Conservation (phyloP, 2,888 invertebrate species). For the Euzophera pinguis region DNA sequence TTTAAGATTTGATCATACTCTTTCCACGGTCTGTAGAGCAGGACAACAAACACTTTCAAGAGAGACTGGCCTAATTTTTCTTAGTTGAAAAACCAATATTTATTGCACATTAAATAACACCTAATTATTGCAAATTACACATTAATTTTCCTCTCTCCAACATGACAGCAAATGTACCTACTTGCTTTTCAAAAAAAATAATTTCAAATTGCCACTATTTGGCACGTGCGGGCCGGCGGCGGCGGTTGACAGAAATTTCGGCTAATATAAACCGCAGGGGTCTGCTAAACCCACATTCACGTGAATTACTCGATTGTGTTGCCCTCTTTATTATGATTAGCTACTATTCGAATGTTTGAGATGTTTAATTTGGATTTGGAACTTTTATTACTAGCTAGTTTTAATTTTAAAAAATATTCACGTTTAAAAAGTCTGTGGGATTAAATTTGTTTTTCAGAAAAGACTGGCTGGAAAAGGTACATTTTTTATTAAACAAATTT, state of each 20-base stretch:
- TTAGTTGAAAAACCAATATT: too few species aligned
- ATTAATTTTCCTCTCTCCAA: not conserved
- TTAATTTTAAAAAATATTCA: not conserved
- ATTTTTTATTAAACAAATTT: too few species aligned
- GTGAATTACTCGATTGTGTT: constrained; percentile 4
- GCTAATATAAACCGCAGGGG: constrained; percentile 16
- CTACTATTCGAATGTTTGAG: not conserved
- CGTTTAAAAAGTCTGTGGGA: too few species aligned
- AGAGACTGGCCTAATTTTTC: too few species aligned
- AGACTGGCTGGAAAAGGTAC: too few species aligned
- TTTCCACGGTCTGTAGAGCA: too few species aligned
- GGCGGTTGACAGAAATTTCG: constrained; percentile 11
- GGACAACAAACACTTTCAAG: too few species aligned
- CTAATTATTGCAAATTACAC: too few species aligned
- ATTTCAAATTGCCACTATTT: not conserved
- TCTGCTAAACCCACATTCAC: not conserved
- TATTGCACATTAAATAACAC: too few species aligned
- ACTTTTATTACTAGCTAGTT: not conserved
- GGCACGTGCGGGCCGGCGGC: constrained; percentile 17
- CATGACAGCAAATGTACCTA: not conserved
- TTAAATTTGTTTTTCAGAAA: too few species aligned
- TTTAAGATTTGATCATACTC: too few species aligned
- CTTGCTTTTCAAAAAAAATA: constrained; percentile 3
- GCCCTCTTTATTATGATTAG: constrained; percentile 3
- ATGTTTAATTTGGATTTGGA: not conserved